Conservation (phyloP, 2,888 invertebrate species). For the Drosophila putrida region DNA sequence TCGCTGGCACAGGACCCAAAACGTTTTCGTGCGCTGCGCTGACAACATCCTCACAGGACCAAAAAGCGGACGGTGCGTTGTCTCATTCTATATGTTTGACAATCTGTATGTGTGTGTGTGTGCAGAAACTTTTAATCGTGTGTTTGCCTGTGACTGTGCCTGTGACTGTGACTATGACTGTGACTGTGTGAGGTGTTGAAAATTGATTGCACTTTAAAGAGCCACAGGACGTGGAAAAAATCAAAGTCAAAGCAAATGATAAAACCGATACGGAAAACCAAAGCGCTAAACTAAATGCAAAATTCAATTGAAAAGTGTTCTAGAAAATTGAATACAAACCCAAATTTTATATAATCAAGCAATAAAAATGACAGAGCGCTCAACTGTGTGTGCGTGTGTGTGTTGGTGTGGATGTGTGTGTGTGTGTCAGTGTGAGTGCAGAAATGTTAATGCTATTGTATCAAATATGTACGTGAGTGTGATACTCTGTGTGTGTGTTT, state of each 20-base stretch:
- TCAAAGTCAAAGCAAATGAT: slow-evolving; percentile 20
- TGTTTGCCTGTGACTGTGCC: slow-evolving; percentile 26
- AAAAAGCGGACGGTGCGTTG: slow-evolving; percentile 76
- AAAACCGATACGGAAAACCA: slow-evolving; percentile 14
- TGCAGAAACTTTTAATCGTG: slow-evolving; percentile 71
- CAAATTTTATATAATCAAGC: slow-evolving; percentile 82
- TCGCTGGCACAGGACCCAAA: slow-evolving; percentile 59
- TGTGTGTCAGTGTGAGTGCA: slow-evolving; percentile 61
- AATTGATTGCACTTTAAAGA: slow-evolving; percentile 74
- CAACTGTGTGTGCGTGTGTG: slow-evolving; percentile 35
- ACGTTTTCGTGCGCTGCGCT: slow-evolving; percentile 81
- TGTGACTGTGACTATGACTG: slow-evolving; percentile 11
- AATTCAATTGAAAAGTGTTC: slow-evolving; percentile 30
- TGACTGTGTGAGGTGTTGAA: slow-evolving; percentile 59
- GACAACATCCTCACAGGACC: slow-evolving; percentile 78
- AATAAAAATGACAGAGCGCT: slow-evolving; percentile 68
- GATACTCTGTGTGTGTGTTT: slow-evolving; percentile 27
- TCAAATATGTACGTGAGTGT: slow-evolving; percentile 32
- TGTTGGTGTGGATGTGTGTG: slow-evolving; percentile 27
- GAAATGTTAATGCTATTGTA: slow-evolving; percentile 72
- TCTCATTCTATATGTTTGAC: slow-evolving; percentile 16
- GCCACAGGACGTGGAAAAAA: slow-evolving; percentile 30
- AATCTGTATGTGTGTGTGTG: slow-evolving; percentile 53
- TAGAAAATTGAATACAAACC: slow-evolving; percentile 52
- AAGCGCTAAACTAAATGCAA: slow-evolving; percentile 11